Evolutionary conservation across 2,888 invertebrate genomes (phyloP).

Genomic region (Eupeodes latifasciatus): DNA sequence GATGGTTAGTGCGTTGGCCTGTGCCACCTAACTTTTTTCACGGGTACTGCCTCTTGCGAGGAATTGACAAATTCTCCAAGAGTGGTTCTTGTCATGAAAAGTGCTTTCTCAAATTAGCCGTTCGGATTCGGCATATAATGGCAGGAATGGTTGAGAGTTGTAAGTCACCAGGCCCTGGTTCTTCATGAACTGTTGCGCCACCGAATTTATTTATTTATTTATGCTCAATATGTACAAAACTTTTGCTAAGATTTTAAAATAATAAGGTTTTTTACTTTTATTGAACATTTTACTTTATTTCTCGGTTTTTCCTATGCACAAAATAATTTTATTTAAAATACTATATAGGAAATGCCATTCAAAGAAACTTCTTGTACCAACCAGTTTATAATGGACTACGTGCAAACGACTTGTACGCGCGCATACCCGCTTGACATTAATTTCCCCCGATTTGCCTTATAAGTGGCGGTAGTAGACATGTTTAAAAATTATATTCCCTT

Average conservation of each 20-base stretch:
- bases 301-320: not conserved
- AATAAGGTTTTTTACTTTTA: not conserved
- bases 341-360: slow-evolving; percentile 40
- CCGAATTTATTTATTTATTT: no score
- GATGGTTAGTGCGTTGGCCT: no score
- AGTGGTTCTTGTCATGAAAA: no score
- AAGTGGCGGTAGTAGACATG: slow-evolving; percentile 66
- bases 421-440: slow-evolving; percentile 65
- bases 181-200: no score
- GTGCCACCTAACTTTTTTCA: no score
- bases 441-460: slow-evolving; percentile 62
- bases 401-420: slow-evolving; percentile 75
- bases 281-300: not conserved
- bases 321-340: slow-evolving; percentile 37
- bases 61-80: no score
- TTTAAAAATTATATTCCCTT: slow-evolving; percentile 64
- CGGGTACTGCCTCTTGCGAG: no score
- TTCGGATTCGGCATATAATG: no score
- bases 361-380: slow-evolving; percentile 31
- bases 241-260: not conserved
- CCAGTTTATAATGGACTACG: slow-evolving; percentile 64
- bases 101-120: no score
- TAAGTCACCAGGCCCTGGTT: no score
- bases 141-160: no score
- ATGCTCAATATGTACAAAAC: no score